Base-by-base conservation (phyloP, 2,797 vertebrate species). In the Corythornis leucogaster region DNA sequence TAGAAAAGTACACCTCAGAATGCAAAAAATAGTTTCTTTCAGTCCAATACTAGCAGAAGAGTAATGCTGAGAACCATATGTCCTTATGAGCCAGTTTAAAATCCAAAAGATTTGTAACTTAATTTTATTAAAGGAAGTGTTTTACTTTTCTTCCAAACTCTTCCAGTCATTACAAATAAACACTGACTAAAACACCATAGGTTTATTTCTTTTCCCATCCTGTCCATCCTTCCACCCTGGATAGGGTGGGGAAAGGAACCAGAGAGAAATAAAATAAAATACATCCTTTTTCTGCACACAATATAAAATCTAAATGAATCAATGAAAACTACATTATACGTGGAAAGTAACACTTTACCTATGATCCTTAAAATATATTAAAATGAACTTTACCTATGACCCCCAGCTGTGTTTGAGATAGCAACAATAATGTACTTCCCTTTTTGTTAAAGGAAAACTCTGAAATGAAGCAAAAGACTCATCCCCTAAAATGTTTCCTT, bases 171-270 rank as follows among this genome's bases (percentile, higher is more conserved):
- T 24, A 8, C 8, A 10, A 77, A 76, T 22, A 15, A 89, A 83
- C 31, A 21, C 2, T 40, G 20, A 22, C 28, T 42, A 58, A 92
- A 71, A 4, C 7, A 26, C 12, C 73, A 31, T 7, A 13, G 15
- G 7, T 69, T 78, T 58, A 13, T 4, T 79, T 68, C 7, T 62
- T 22, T 76, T 62, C 12, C 13, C 18, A 14, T 8, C 28, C 14
- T 61, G 4, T 55, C 12, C 2, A 0, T 5, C 6, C 6, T 3
- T 1, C 1, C 2, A 42, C 7, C 8, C 40, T 31, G 6, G 24
- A 53, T 17, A 30, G 50, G 26, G 50, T 53, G 9, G 15, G 4
- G 15, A 70, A 93, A 85, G 12, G 3, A 5, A 81, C 2, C 3
- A 70, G 9, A 69, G 2, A 26, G 7, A 87, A 82, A 75, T 63